These are phyloP conservation scores for Sinotaia quadrata DNA, from an alignment of 2,888 invertebrate species.

Conservation along the genomic window DNA sequence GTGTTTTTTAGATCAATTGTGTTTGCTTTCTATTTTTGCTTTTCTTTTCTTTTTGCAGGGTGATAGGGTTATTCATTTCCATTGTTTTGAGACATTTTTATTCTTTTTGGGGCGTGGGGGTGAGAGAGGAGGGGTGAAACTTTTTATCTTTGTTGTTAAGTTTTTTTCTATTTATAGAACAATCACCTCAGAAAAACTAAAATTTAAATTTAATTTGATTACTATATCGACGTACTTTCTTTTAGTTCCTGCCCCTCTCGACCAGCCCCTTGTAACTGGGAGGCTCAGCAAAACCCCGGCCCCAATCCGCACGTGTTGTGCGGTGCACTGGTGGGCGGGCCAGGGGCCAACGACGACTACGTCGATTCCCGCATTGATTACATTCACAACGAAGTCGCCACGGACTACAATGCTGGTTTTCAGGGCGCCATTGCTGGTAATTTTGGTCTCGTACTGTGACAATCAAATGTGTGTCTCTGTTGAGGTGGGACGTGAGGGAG, in stretches of 20 bases:
- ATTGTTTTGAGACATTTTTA: too few relatives aligned
- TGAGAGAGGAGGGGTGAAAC: too few relatives aligned
- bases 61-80: too few relatives aligned
- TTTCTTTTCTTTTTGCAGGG: too few relatives aligned
- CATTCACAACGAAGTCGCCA: slow-evolving; percentile 51
- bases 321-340: slow-evolving; percentile 60
- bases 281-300: slow-evolving; percentile 44
- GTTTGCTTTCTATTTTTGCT: too few relatives aligned
- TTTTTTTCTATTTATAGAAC: too few relatives aligned
- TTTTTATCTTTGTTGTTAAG: too few relatives aligned
- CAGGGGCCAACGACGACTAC: slow-evolving; percentile 52
- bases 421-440: slow-evolving; percentile 63
- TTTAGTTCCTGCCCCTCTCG: slow-evolving; percentile 60
- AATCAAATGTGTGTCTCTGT: not conserved
- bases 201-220: too few relatives aligned
- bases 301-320: slow-evolving; percentile 60
- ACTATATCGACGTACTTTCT: too few relatives aligned
- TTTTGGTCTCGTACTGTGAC: not conserved
- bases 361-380: slow-evolving; percentile 57
- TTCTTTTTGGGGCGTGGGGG: too few relatives aligned
- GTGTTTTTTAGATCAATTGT: too few relatives aligned
- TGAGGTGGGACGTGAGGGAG: not conserved
- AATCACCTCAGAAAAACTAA: too few relatives aligned
- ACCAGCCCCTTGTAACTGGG: slow-evolving; percentile 60
- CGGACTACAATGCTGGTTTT: slow-evolving; percentile 56